phyloP scores from a whole-genome alignment of 2,888 invertebrate species.

The Mesopsocus fuscifrons region DNA sequence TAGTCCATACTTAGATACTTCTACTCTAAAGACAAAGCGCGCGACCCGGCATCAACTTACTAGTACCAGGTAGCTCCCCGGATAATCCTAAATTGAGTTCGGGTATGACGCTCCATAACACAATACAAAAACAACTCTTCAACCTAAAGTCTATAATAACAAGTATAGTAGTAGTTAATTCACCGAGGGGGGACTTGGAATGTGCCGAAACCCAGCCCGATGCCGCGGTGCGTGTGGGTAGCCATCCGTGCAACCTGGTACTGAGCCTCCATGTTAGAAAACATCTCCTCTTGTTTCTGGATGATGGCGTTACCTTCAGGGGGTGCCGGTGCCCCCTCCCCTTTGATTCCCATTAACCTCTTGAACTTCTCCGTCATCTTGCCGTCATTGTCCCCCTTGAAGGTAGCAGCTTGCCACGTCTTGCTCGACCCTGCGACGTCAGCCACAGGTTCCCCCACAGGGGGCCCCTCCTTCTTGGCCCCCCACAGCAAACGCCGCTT shows the following conservation, averaged over 20 bases:
- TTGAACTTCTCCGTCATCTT: conserved; percentile 89
- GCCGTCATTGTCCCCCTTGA: conserved; percentile 81
- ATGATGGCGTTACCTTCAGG: conserved; percentile 20
- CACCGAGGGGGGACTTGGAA: conserved; percentile 14
- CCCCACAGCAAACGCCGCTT: conserved; percentile 86
- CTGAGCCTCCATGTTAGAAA: conserved; percentile 84
- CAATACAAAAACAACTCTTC: too few relatives aligned
- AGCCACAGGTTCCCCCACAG: background rate
- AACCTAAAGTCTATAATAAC: too few relatives aligned
- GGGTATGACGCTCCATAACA: too few relatives aligned
- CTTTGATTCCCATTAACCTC: conserved; percentile 87
- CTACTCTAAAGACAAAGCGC: too few relatives aligned
- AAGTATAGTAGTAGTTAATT: background rate
- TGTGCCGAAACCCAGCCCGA: conserved; percentile 57
- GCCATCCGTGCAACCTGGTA: conserved; percentile 90
- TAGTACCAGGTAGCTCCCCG: too few relatives aligned
- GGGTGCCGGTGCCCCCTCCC: conserved; percentile 22
- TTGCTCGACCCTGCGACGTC: conserved; percentile 19
- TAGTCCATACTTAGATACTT: too few relatives aligned
- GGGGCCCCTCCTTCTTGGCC: conserved; percentile 30
- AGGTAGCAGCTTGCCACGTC: conserved; percentile 64
- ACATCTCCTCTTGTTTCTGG: conserved; percentile 52
- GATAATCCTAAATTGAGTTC: too few relatives aligned
- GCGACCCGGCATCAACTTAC: too few relatives aligned
- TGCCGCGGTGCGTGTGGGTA: conserved; percentile 87